Evolutionary conservation across 2,113 vertebrate species (phyloP).

Genomic region (Thamnaconus septentrionalis): DNA sequence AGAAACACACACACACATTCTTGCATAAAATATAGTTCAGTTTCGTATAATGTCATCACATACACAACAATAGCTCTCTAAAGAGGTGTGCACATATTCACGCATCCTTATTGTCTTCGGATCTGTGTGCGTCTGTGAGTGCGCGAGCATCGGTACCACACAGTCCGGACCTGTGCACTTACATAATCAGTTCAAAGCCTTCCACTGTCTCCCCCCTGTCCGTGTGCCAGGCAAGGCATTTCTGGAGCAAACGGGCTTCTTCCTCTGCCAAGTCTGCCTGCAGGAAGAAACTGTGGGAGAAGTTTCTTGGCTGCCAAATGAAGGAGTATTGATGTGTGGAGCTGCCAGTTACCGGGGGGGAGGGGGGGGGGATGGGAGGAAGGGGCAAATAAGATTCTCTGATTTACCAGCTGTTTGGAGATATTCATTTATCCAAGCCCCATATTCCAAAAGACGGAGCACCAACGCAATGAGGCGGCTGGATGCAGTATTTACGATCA

Average conservation of each 20-base stretch:
- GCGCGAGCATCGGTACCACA: conserved; percentile 1
- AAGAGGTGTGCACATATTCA: no score
- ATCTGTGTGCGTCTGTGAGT: neutral
- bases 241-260: conserved; percentile 1
- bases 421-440: conserved; percentile 7
- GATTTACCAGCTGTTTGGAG: conserved; percentile 11
- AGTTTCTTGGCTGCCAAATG: conserved; percentile 21
- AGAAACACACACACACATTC: neutral
- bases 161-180: conserved; percentile 29
- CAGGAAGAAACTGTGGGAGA: conserved; percentile 10
- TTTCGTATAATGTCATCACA: no score
- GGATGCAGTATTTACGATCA: neutral
- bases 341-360: conserved; percentile 4
- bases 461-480: neutral
- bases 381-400: conserved; percentile 8
- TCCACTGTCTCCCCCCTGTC: neutral
- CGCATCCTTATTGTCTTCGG: no score
- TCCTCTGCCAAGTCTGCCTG: conserved; percentile 21
- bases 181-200: conserved; percentile 38
- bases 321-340: conserved; percentile 17
- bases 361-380: conserved; percentile 13
- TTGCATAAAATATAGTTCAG: neutral
- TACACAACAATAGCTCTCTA: no score
- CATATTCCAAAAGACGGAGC: neutral
- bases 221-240: conserved; percentile 23